Conservation (phyloP, 2,888 invertebrate genomes). For the Caenorhabditis auriculariae region DNA sequence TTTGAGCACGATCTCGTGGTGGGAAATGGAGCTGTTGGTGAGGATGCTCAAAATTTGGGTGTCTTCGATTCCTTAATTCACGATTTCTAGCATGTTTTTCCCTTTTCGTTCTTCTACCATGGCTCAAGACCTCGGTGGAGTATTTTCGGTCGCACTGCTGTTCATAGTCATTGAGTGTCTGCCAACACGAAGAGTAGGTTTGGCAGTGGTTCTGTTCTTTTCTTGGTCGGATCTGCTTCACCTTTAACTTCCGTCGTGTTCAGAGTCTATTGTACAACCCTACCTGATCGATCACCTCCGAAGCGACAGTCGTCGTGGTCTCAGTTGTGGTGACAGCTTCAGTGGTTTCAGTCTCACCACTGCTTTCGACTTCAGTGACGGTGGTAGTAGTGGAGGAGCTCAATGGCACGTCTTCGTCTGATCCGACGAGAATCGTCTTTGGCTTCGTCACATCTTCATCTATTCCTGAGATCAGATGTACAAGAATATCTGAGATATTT, state of each 20-base stretch:
- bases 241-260: constrained; percentile 1
- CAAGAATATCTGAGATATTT: no score
- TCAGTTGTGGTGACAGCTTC: constrained; percentile 1
- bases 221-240: constrained; percentile 22
- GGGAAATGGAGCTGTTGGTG: constrained; percentile 32
- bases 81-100: not conserved
- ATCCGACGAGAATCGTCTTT: no score
- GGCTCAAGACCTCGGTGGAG: constrained; percentile 32
- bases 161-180: constrained; percentile 32
- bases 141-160: constrained; percentile 38
- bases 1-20: constrained; percentile 37
- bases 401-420: no score
- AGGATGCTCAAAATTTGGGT: constrained; percentile 32
- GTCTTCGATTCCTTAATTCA: constrained; percentile 35
- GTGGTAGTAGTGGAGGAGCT: no score
- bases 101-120: constrained; percentile 12
- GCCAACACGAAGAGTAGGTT: constrained; percentile 32
- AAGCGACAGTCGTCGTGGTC: not conserved
- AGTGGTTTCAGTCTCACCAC: not conserved
- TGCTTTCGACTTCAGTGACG: no score
- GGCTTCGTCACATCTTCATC: no score
- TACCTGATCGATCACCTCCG: not conserved
- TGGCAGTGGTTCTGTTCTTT: constrained; percentile 30
- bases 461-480: no score
- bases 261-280: no score